phyloP scores from a whole-genome alignment of 2,113 vertebrate species.

The Mugil cephalus region DNA sequence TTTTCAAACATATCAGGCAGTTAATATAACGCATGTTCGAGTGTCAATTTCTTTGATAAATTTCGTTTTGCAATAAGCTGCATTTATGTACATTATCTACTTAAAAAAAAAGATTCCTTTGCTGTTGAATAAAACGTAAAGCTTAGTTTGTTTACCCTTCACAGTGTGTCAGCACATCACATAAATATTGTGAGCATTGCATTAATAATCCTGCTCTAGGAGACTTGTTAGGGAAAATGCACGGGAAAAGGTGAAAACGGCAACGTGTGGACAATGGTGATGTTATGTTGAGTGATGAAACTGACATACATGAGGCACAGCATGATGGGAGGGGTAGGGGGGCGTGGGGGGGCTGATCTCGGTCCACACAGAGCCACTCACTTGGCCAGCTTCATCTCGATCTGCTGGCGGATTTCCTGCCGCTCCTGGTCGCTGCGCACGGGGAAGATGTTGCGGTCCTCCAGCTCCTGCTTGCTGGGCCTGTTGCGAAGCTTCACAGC shows the following conservation, averaged over 20 bases:
- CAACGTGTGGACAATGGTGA: conserved; percentile 8
- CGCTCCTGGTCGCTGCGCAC: conserved; percentile 93
- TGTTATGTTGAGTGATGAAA: conserved; percentile 45
- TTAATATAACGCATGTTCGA: too few relatives aligned
- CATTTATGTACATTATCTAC: too few relatives aligned
- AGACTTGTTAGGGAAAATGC: background rate
- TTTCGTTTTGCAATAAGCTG: too few relatives aligned
- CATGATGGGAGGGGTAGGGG: conserved; percentile 18
- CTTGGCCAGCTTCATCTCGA: conserved; percentile 97
- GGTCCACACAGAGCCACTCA: conserved; percentile 83
- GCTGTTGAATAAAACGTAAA: too few relatives aligned
- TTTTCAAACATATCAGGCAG: too few relatives aligned
- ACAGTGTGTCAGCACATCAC: too few relatives aligned
- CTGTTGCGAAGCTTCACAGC: conserved; percentile 94
- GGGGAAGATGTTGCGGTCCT: conserved; percentile 98
- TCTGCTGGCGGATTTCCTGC: conserved; percentile 97
- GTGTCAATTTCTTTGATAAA: too few relatives aligned
- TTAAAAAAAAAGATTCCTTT: too few relatives aligned
- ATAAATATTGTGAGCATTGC: background rate
- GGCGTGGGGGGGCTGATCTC: conserved; percentile 17
- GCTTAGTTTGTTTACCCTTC: too few relatives aligned
- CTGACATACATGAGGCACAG: conserved; percentile 51
- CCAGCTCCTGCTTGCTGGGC: conserved; percentile 95
- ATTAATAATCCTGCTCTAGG: background rate
- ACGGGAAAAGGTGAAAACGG: background rate